phyloP scores from a whole-genome alignment of 2,888 invertebrate species.

The Maniola hyperantus region DNA sequence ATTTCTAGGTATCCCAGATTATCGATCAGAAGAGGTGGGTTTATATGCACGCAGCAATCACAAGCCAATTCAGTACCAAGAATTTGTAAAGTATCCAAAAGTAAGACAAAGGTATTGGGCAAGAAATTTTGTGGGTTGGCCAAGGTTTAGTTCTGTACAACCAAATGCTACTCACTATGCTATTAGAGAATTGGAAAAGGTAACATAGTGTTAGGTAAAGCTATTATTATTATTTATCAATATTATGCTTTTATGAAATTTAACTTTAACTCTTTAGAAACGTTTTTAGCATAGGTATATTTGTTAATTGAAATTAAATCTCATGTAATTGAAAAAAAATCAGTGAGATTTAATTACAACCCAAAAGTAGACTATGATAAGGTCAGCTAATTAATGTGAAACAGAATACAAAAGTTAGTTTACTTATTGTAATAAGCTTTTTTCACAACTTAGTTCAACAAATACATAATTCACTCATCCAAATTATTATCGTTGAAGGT shows the following conservation, averaged over 20 bases:
- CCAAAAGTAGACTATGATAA: no score
- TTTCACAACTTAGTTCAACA: background rate
- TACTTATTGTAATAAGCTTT: no score
- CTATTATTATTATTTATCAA: background rate
- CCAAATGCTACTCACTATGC: slow-evolving; percentile 91
- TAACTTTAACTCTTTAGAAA: no score
- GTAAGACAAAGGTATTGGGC: slow-evolving; percentile 96
- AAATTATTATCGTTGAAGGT: slow-evolving; percentile 44
- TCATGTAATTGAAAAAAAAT: no score
- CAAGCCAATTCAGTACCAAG: slow-evolving; percentile 93
- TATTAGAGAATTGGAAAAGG: slow-evolving; percentile 88
- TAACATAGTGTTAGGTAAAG: slow-evolving; percentile 41
- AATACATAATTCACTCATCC: background rate
- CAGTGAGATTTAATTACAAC: no score
- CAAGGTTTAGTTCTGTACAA: slow-evolving; percentile 88
- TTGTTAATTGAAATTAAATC: background rate
- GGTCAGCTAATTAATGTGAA: no score
- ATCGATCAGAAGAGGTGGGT: slow-evolving; percentile 95
- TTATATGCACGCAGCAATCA: slow-evolving; percentile 93
- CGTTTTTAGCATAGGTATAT: background rate
- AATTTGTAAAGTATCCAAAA: slow-evolving; percentile 88
- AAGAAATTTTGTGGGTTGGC: slow-evolving; percentile 97
- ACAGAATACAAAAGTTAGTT: no score
- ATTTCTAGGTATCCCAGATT: slow-evolving; percentile 93
- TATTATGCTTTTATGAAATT: background rate